A percentile compares a stretch with the other conserved stretches of the same genome.
Evolutionary conservation across 2,797 vertebrate species (phyloP).

Genomic region (Squalus acanthias): DNA sequence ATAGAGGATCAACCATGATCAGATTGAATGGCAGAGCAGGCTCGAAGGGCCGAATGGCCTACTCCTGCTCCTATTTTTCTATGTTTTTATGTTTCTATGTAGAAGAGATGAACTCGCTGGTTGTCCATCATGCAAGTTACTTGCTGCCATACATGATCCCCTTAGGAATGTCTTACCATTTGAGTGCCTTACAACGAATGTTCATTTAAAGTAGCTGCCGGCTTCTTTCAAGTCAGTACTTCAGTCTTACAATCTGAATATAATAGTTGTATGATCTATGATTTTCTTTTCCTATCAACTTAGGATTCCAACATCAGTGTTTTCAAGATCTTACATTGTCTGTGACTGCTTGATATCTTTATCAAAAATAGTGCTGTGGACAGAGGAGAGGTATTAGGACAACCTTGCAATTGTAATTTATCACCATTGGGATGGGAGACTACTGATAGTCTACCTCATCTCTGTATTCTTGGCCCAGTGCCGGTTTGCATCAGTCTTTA

Average conservation of each 20-base stretch:
- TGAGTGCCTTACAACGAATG: not conserved
- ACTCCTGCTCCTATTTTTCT: no score
- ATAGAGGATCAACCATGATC: no score
- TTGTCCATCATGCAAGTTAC: not conserved
- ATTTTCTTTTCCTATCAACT: not conserved
- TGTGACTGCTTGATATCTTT: not conserved
- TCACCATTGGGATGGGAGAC: not conserved
- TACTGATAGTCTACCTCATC: not conserved
- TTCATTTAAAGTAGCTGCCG: not conserved
- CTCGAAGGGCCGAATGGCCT: no score
- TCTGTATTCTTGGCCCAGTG: not conserved
- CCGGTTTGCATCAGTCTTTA: not conserved
- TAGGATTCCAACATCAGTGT: not conserved
- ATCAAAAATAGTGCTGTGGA: not conserved
- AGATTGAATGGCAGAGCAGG: no score
- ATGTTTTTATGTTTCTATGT: not conserved
- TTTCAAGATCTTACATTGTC: not conserved
- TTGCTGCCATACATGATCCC: not conserved
- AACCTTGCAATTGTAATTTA: not conserved
- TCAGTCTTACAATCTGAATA: not conserved
- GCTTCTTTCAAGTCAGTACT: not conserved
- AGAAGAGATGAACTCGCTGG: not conserved
- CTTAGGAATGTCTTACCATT: not conserved
- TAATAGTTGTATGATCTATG: not conserved
- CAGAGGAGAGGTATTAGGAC: not conserved